Conservation (phyloP, 2,888 invertebrate species). For the Apotomis turbidana region DNA sequence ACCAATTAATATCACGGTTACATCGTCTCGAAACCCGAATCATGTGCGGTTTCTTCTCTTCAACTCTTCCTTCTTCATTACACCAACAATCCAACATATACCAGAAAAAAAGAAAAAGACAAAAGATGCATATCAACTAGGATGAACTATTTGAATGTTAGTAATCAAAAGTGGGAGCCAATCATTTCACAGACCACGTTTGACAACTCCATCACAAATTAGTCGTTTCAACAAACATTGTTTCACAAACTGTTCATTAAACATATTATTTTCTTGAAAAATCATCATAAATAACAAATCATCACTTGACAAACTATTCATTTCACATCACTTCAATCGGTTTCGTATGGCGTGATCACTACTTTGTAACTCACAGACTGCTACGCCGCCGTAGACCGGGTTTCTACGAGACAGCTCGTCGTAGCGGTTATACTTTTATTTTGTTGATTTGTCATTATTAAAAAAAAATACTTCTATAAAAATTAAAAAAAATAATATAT, state of each 20-base stretch:
- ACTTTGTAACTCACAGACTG: neutral
- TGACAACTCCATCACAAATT: too few species aligned
- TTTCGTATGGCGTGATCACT: too few species aligned
- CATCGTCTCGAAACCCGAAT: constrained; percentile 94
- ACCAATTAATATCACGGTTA: constrained; percentile 89
- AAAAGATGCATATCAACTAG: neutral
- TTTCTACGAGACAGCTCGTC: constrained; percentile 7
- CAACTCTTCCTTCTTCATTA: constrained; percentile 43
- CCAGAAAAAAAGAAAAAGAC: neutral
- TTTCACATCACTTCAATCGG: too few species aligned
- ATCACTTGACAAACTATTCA: too few species aligned
- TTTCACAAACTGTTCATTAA: too few species aligned
- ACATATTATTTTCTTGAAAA: too few species aligned
- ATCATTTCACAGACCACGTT: too few species aligned
- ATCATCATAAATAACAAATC: too few species aligned
- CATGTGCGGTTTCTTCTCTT: constrained; percentile 85
- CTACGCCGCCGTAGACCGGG: constrained; percentile 22
- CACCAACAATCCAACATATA: neutral
- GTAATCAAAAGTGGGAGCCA: too few species aligned
- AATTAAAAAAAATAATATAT: neutral
- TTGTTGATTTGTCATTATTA: too few species aligned
- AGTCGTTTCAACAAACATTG: too few species aligned
- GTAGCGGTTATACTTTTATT: neutral
- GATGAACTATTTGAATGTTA: neutral
- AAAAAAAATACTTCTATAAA: neutral